These are phyloP conservation scores for Pterobdella sp. DNA, from an alignment of 2,888 invertebrate genomes.

Conservation along the genomic window DNA sequence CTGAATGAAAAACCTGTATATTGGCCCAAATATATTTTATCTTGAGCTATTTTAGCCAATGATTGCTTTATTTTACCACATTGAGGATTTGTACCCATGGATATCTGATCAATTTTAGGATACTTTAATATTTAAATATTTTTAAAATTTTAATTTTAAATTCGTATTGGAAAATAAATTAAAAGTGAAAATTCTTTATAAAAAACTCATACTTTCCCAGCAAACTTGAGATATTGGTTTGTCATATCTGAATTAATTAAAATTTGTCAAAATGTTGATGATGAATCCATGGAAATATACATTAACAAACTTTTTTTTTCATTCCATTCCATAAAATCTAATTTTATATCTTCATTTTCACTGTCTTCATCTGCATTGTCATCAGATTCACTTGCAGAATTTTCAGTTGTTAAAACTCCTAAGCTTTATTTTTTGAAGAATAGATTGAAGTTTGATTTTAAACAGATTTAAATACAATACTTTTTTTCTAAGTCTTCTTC, in stretches of 20 bases:
- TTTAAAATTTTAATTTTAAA: background rate
- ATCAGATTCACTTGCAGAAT: too few relatives aligned
- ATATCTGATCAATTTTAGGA: conserved; percentile 8
- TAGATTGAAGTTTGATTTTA: background rate
- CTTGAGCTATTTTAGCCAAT: background rate
- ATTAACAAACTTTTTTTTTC: conserved; percentile 5
- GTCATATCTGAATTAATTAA: conserved; percentile 12
- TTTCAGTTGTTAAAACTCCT: background rate
- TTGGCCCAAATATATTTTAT: background rate
- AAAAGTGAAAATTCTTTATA: background rate
- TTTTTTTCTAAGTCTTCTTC: too few relatives aligned
- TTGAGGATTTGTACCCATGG: conserved; percentile 24
- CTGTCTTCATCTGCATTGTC: background rate
- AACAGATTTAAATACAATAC: background rate
- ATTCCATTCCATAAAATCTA: conserved; percentile 10
- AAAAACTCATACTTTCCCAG: conserved; percentile 15
- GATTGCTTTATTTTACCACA: background rate
- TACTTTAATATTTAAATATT: background rate
- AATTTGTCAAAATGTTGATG: background rate
- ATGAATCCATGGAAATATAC: background rate
- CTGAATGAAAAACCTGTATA: conserved; percentile 18
- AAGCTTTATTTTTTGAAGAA: background rate
- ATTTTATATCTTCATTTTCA: background rate
- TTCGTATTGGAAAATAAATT: background rate
- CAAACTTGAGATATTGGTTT: conserved; percentile 19